Evolutionary conservation across 37 sponge, comb jelly and placozoan genomes (phyloP).

Genomic region (Bolinopsis microptera): DNA sequence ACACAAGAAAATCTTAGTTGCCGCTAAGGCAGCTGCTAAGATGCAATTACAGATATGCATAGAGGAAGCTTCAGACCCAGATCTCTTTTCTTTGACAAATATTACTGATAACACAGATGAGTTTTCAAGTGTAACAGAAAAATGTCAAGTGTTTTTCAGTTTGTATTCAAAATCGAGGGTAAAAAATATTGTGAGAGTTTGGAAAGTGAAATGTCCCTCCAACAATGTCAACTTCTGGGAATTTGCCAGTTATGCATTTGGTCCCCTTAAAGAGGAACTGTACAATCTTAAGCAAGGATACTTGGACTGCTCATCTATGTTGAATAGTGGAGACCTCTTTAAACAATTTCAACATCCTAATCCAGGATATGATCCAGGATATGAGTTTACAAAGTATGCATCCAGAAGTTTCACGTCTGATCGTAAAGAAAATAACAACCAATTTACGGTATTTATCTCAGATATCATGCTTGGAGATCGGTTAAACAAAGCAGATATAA

Average conservation of each 20-base stretch:
- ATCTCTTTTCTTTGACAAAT: not conserved
- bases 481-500: not conserved
- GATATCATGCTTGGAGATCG: slow-evolving; percentile 3
- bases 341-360: no score
- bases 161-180: not conserved
- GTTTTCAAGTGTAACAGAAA: not conserved
- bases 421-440: not conserved
- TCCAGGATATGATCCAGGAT: not conserved
- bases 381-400: slow-evolving; percentile 31
- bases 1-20: slow-evolving; percentile 76
- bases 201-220: slow-evolving; percentile 20
- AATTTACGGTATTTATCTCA: not conserved
- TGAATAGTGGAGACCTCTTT: not conserved
- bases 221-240: slow-evolving; percentile 2
- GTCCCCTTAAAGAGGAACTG: not conserved
- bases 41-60: not conserved
- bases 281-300: not conserved
- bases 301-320: not conserved
- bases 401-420: not conserved
- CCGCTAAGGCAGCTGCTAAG: not conserved
- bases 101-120: not conserved
- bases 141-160: not conserved
- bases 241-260: not conserved
- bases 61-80: not conserved
- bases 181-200: not conserved